These are phyloP conservation scores for Temnothorax longispinosus DNA, from an alignment of 1,140 invertebrate species.

Conservation along the genomic window DNA sequence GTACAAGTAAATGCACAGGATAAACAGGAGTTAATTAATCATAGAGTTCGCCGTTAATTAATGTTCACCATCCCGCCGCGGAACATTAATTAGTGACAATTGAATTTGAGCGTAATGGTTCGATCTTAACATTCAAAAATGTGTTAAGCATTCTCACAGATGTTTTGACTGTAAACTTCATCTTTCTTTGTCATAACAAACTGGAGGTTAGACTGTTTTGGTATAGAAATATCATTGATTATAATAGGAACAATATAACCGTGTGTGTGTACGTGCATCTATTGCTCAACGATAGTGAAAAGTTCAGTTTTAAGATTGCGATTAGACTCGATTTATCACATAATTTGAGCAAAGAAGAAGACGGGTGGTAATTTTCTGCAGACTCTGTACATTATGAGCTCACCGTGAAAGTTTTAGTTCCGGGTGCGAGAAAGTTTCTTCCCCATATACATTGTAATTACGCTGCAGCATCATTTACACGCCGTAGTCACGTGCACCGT, in stretches of 20 bases:
- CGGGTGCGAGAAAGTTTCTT: slow-evolving; percentile 44
- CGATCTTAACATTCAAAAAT: neutral
- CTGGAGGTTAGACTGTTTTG: neutral
- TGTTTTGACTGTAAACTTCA: neutral
- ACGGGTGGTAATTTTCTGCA: slow-evolving; percentile 51
- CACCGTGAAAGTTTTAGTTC: slow-evolving; percentile 49
- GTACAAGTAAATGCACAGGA: neutral
- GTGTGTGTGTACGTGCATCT: neutral
- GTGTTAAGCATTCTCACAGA: neutral
- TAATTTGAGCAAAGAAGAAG: slow-evolving; percentile 43
- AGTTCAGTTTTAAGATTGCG: slow-evolving; percentile 7
- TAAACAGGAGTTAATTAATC: slow-evolving; percentile 55
- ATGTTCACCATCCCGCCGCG: neutral
- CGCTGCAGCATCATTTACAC: slow-evolving; percentile 49
- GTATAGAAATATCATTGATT: neutral
- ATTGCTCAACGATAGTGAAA: neutral
- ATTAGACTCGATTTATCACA: slow-evolving; percentile 44
- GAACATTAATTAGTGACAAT: slow-evolving; percentile 24
- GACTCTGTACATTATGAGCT: slow-evolving; percentile 39
- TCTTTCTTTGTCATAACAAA: neutral
- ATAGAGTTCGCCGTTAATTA: slow-evolving; percentile 8
- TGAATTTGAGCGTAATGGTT: neutral
- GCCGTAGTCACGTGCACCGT: slow-evolving; percentile 29
- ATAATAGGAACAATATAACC: neutral
- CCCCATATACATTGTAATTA: slow-evolving; percentile 56